Evolutionary conservation across 35 echinoderm and acorn worm genomes (phyloP).

Genomic region (Holothuria glaberrima): DNA sequence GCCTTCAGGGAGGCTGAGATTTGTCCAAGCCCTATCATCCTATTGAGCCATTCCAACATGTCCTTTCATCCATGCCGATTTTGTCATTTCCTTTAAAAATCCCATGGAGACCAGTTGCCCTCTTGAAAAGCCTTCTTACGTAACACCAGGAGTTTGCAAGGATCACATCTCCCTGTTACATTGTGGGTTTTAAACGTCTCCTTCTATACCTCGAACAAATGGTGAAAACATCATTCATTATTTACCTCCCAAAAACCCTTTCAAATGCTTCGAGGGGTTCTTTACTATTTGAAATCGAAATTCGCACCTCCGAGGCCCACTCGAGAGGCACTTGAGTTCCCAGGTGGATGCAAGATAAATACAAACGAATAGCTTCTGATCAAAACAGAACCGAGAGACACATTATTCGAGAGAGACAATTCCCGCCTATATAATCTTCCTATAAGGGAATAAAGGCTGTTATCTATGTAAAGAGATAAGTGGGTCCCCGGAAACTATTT

Average conservation of each 20-base stretch:
- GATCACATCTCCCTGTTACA: neutral
- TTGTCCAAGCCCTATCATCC: neutral
- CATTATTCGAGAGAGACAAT: too few relatives aligned
- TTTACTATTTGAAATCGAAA: constrained; percentile 43
- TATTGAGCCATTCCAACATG: neutral
- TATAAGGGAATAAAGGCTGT: too few relatives aligned
- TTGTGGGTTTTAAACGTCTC: constrained; percentile 31
- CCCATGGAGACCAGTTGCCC: neutral
- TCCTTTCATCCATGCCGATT: constrained; percentile 38
- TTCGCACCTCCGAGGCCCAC: constrained; percentile 51
- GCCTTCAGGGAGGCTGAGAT: neutral
- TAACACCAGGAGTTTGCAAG: constrained; percentile 5
- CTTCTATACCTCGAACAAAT: constrained; percentile 12
- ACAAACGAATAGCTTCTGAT: neutral
- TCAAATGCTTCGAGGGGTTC: constrained; percentile 2
- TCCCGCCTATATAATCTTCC: too few relatives aligned
- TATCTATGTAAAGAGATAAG: too few relatives aligned
- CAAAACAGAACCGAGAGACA: neutral
- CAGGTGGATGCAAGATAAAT: constrained; percentile 37
- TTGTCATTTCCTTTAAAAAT: neutral
- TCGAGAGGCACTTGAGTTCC: constrained; percentile 37
- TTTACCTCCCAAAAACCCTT: constrained; percentile 12
- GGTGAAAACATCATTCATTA: constrained; percentile 55
- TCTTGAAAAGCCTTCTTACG: constrained; percentile 17
- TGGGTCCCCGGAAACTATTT: too few relatives aligned